These are phyloP conservation scores for Microtus montanus DNA, from an alignment of 2,113 vertebrate genomes.

Conservation along the genomic window DNA sequence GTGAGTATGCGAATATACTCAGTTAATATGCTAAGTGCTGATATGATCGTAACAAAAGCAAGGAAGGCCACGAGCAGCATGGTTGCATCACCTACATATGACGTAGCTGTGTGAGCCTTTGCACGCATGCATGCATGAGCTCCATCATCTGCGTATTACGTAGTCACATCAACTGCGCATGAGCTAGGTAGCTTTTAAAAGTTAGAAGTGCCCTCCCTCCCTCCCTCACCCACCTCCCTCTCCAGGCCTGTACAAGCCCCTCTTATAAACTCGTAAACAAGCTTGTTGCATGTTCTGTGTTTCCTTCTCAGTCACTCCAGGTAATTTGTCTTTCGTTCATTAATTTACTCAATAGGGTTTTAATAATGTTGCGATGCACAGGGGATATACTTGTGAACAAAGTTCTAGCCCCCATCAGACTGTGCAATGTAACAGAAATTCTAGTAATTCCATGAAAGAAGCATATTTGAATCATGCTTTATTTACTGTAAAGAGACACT, in stretches of 20 bases:
- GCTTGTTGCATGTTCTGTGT: no score
- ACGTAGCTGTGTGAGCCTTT: no score
- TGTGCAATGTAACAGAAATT: not conserved
- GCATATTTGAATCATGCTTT: not conserved
- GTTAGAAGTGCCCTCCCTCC: no score
- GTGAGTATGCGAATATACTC: not conserved
- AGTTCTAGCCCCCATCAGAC: not conserved
- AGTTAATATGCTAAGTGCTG: constrained; percentile 33
- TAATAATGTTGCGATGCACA: not conserved
- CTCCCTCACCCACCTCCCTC: no score
- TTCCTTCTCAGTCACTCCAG: no score
- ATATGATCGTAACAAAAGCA: not conserved
- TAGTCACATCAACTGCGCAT: no score
- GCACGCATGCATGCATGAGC: no score
- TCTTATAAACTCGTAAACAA: no score
- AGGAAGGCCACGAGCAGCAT: not conserved
- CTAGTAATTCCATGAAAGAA: not conserved
- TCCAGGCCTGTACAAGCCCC: no score
- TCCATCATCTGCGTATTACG: no score
- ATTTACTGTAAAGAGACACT: not conserved
- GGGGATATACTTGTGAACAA: not conserved
- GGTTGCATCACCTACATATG: no score
- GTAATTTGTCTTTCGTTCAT: not conserved
- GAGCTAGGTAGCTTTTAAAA: no score
- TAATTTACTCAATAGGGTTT: constrained; percentile 8